Evolutionary conservation across 2,113 vertebrate genomes (phyloP).

Genomic region (Dicentrarchus labrax): DNA sequence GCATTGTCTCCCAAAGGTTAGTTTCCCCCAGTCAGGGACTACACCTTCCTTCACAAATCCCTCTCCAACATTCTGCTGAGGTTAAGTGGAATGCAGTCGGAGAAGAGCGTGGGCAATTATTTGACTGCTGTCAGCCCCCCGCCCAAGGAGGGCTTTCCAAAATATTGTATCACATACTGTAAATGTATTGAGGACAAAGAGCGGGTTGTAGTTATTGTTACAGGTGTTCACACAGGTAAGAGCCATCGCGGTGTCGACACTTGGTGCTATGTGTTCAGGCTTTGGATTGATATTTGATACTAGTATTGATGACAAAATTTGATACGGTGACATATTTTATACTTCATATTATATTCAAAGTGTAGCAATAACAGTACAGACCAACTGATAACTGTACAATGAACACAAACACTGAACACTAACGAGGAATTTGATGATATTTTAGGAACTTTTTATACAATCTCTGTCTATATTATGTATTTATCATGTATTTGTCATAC

Average conservation of each 20-base stretch:
- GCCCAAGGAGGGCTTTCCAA: neutral
- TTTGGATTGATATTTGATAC: neutral
- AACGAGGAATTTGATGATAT: too few relatives aligned
- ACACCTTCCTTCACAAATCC: constrained; percentile 74
- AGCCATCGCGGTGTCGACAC: neutral
- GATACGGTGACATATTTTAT: too few relatives aligned
- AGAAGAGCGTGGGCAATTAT: constrained; percentile 56
- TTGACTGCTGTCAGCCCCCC: constrained; percentile 12
- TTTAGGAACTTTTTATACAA: too few relatives aligned
- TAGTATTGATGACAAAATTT: too few relatives aligned
- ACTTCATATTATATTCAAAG: too few relatives aligned
- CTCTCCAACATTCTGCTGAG: constrained; percentile 79
- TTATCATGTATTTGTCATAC: too few relatives aligned
- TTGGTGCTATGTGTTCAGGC: neutral
- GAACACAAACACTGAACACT: too few relatives aligned
- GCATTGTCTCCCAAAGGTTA: constrained; percentile 89
- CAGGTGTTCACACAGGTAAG: neutral
- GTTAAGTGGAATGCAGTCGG: constrained; percentile 83
- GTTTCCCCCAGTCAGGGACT: constrained; percentile 77
- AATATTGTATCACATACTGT: constrained; percentile 6
- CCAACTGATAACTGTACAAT: too few relatives aligned
- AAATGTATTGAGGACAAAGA: neutral
- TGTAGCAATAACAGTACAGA: too few relatives aligned
- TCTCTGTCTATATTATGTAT: too few relatives aligned
- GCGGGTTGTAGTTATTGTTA: neutral